These are phyloP conservation scores for Thereva nobilitata DNA, from an alignment of 2,888 invertebrate genomes.

Conservation along the genomic window DNA sequence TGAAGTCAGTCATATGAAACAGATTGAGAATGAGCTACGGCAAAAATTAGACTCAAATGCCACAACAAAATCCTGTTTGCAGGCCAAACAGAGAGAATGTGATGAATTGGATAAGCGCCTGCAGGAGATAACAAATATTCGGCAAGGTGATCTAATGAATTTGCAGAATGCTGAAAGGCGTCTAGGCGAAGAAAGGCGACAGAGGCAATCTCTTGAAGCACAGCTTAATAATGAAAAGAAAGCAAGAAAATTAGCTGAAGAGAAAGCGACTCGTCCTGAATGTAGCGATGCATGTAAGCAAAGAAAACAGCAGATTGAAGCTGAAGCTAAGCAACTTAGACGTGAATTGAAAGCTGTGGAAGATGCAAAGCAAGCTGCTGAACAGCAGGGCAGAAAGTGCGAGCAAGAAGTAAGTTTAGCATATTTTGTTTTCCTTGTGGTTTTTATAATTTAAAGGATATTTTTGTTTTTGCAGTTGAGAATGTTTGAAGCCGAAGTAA, in stretches of 20 bases:
- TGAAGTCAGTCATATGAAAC: constrained; percentile 57
- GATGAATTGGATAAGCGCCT: constrained; percentile 84
- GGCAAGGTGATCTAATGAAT: constrained; percentile 78
- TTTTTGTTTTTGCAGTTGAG: constrained; percentile 48
- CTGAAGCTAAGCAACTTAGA: constrained; percentile 68
- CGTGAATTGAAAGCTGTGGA: constrained; percentile 69
- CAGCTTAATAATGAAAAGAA: constrained; percentile 76
- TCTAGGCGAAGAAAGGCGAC: constrained; percentile 79
- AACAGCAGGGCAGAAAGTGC: constrained; percentile 55
- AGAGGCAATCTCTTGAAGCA: constrained; percentile 72
- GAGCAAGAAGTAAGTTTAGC: constrained; percentile 54
- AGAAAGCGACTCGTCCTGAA: constrained; percentile 62
- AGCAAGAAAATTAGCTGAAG: constrained; percentile 64
- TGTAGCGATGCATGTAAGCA: constrained; percentile 71
- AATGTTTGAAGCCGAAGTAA: constrained; percentile 55
- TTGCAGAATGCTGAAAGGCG: constrained; percentile 77
- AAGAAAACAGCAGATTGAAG: constrained; percentile 69
- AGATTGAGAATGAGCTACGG: constrained; percentile 58
- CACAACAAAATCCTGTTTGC: constrained; percentile 77
- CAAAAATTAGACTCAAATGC: constrained; percentile 63
- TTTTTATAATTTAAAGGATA: background rate
- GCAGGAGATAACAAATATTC: constrained; percentile 72
- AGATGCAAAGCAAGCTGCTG: constrained; percentile 63
- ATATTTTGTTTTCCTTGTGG: background rate
- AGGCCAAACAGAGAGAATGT: constrained; percentile 72